Percentiles rank a stretch among this genome's conserved stretches.
These are phyloP conservation scores for Drosophila sucinea DNA, from an alignment of 1,140 invertebrate genomes.

Conservation along the genomic window DNA sequence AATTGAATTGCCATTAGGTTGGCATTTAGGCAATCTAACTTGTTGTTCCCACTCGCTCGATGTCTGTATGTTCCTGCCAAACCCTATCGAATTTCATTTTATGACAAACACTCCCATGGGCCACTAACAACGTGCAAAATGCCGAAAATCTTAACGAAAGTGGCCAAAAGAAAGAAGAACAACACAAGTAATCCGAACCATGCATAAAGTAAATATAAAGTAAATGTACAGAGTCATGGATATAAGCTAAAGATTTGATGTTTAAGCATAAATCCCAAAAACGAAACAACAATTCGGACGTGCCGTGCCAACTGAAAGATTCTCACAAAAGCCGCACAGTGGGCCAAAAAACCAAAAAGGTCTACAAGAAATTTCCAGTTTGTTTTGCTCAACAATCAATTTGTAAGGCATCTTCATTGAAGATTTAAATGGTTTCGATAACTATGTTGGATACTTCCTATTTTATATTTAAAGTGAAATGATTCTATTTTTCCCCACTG, in stretches of 20 bases:
- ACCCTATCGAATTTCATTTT: constrained; percentile 61
- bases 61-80: constrained; percentile 24
- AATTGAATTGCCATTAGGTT: constrained; percentile 69
- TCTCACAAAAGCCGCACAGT: not conserved
- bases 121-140: constrained; percentile 64
- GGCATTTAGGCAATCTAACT: constrained; percentile 45
- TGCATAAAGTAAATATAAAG: constrained; percentile 39
- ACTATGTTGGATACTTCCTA: too few species aligned
- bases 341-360: not conserved
- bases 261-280: constrained; percentile 40
- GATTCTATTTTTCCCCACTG: not conserved
- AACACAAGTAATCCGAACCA: constrained; percentile 7
- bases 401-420: too few species aligned
- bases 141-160: constrained; percentile 33
- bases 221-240: constrained; percentile 23
- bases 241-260: constrained; percentile 57
- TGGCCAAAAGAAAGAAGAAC: not conserved
- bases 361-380: not conserved
- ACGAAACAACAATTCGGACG: constrained; percentile 42
- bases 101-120: constrained; percentile 41
- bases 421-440: too few species aligned
- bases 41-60: constrained; percentile 4
- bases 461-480: too few species aligned
- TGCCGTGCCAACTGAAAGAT: constrained; percentile 51
- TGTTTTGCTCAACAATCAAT: not conserved